These are phyloP conservation scores for Notolabrus celidotus DNA, from an alignment of 2,797 vertebrate species.

Conservation along the genomic window DNA sequence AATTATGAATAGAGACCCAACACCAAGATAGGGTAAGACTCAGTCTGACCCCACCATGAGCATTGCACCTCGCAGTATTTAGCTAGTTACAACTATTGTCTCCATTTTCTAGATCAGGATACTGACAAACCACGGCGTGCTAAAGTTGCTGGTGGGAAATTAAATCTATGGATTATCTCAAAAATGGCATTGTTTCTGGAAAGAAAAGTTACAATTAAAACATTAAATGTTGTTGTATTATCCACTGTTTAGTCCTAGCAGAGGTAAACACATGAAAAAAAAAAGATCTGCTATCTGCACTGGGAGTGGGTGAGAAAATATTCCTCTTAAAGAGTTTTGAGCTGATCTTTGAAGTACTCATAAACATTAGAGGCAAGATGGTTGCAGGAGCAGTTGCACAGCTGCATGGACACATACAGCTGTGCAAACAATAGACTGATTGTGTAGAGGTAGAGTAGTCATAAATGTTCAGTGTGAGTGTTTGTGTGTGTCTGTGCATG, in stretches of 20 bases:
- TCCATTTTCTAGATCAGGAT: too few species aligned
- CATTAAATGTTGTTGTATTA: too few species aligned
- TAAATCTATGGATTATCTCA: background rate
- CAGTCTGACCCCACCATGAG: too few species aligned
- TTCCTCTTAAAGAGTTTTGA: constrained; percentile 2
- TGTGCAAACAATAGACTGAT: background rate
- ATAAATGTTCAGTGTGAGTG: constrained; percentile 24
- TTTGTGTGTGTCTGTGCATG: constrained; percentile 35
- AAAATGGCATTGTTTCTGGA: background rate
- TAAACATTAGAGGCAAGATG: background rate
- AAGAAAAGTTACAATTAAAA: background rate
- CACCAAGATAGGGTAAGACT: too few species aligned
- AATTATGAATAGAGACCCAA: too few species aligned
- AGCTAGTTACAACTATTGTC: too few species aligned
- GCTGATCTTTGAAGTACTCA: constrained; percentile 19
- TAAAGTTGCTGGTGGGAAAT: too few species aligned
- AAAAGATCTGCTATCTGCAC: background rate
- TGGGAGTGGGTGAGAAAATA: background rate
- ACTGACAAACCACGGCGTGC: too few species aligned
- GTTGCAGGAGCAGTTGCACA: constrained; percentile 5
- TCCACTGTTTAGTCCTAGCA: too few species aligned
- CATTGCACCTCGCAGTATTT: too few species aligned
- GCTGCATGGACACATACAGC: background rate
- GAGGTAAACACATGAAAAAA: background rate
- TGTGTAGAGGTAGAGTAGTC: constrained; percentile 16